phyloP scores from a whole-genome alignment of 2,888 invertebrate genomes.

The Horisme vitalbata region DNA sequence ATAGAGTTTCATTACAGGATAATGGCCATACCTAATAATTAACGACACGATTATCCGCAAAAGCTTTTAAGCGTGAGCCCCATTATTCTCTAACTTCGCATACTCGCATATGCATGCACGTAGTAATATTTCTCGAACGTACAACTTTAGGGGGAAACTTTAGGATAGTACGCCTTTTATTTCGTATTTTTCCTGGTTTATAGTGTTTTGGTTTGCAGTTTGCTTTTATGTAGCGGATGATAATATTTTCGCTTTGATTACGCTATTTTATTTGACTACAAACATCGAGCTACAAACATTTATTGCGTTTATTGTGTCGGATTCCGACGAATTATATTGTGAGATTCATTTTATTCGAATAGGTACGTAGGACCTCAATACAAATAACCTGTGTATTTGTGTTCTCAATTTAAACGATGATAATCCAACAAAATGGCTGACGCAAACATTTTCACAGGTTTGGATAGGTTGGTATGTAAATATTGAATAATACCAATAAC shows the following conservation, averaged over 20 bases:
- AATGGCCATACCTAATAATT: conserved; percentile 55
- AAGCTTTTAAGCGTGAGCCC: conserved; percentile 64
- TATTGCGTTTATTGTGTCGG: conserved; percentile 9
- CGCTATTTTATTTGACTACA: conserved; percentile 16
- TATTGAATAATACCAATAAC: too few species aligned
- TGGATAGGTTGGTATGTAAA: too few species aligned
- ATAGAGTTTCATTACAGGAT: conserved; percentile 50
- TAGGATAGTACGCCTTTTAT: conserved; percentile 17
- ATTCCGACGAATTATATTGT: conserved; percentile 3
- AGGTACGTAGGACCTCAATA: too few species aligned
- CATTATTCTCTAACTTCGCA: conserved; percentile 50
- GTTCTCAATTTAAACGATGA: too few species aligned
- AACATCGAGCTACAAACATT: conserved; percentile 17
- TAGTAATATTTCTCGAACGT: conserved; percentile 24
- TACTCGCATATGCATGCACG: conserved; percentile 33
- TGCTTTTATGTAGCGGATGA: conserved; percentile 14
- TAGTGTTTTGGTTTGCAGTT: conserved; percentile 21
- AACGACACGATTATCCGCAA: conserved; percentile 60
- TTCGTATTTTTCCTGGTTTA: conserved; percentile 23
- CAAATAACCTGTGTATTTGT: too few species aligned
- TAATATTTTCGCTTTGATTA: conserved; percentile 16
- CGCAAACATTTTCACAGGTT: too few species aligned
- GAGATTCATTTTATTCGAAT: neutral
- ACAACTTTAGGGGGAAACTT: conserved; percentile 24
- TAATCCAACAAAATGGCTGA: too few species aligned